Evolutionary conservation across 2,113 vertebrate species (phyloP), one percentile per base, ranked within the genome.

Genomic region (Gavialis gangeticus): DNA sequence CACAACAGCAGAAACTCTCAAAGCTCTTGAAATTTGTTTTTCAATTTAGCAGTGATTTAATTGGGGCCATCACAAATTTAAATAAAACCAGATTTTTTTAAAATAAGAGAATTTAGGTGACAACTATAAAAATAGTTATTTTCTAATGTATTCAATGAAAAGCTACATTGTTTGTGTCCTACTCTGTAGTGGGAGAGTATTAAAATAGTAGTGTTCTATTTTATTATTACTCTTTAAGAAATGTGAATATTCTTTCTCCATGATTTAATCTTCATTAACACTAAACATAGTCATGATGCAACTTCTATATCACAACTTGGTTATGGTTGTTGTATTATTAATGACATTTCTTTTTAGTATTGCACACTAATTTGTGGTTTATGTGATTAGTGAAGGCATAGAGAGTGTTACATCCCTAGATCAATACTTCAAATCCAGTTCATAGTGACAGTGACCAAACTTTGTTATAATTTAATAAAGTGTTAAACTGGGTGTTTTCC

Each of bases 21-120:
- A 93, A 91, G 57, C 37, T 60, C 85, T 84, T 96, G 86, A 30
- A 3, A 75, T 86, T 82, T 94, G 13, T 71, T 71, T 91, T 90
- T 85, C 75, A 88, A 91, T 83, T 93, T 88, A 92, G 5, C 76
- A 82, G 28, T 88, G 80, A 92, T 93, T 88, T 90, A 91, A 81
- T 73, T 92, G 90, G 91, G 71, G 58, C 37, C 63, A 80, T 75
- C 75, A 71, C 59, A 66, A 91, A 59, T 2, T 88, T 75, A 75
- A 28, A 82, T 46, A 57, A 15, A 64, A 86, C 71, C 82, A 0
- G 12, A n/a, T 56, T 80, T 83, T 90, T 86, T 30, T 91, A 90
- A 84, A 2, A 27, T 37, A 62, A 75, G 62, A 78, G 34, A 90
- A 57, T 5, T 46, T 88, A 64, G 63, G 64, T 73, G 22, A 5